A percentile compares a stretch with the other conserved stretches of the same genome.
These are phyloP conservation scores for Oreonectes daqikongensis DNA, from an alignment of 2,797 vertebrate genomes.

Conservation along the genomic window DNA sequence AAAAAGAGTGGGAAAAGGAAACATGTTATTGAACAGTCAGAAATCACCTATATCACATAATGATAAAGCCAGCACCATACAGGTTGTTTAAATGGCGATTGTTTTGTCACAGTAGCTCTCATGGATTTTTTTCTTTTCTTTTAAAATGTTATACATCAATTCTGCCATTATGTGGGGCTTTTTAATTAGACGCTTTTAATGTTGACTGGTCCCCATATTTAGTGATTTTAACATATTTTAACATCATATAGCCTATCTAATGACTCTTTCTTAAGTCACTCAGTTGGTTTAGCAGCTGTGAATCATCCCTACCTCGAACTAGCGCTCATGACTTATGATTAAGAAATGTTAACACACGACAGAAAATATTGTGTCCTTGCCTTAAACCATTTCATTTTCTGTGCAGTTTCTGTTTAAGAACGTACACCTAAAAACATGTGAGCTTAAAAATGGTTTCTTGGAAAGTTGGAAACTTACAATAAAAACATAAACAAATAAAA, in stretches of 20 bases:
- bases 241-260: neutral
- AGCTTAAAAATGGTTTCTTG: too few species aligned
- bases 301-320: slow-evolving; percentile 13
- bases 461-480: too few species aligned
- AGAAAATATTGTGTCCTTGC: slow-evolving; percentile 19
- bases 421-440: neutral
- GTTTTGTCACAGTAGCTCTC: neutral
- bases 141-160: too few species aligned
- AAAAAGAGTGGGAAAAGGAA: neutral
- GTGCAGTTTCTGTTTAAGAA: neutral
- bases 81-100: neutral
- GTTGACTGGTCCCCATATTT: too few species aligned
- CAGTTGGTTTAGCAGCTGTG: slow-evolving; percentile 1
- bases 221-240: neutral
- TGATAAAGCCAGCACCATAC: neutral
- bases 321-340: slow-evolving; percentile 26
- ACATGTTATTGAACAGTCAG: slow-evolving; percentile 6
- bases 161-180: too few species aligned
- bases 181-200: too few species aligned
- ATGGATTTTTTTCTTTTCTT: too few species aligned
- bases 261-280: slow-evolving; percentile 24
- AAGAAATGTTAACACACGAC: slow-evolving; percentile 3
- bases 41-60: slow-evolving; percentile 1
- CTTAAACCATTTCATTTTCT: slow-evolving; percentile 1
- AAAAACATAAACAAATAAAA: too few species aligned